Evolutionary conservation across 2,888 invertebrate genomes (phyloP), one percentile per base, ranked within the genome.

Genomic region (Agrotis exclamationis): DNA sequence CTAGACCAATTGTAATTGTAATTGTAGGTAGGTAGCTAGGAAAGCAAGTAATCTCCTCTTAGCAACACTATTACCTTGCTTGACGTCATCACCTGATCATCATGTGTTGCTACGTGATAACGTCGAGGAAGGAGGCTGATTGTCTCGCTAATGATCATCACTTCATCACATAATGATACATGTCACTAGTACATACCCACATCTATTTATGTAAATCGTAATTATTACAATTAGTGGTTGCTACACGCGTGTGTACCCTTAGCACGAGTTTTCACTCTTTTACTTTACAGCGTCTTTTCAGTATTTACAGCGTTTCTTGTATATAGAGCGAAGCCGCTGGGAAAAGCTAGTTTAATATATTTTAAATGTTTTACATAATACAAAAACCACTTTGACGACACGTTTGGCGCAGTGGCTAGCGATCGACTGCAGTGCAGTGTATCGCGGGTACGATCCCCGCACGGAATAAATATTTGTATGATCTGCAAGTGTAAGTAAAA

Each of bases 101-200:
- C 39, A 39, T 39, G 39, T 63, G 60, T 79, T 63, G n/a, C 80
- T 74, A 69, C 75, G 80, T 74, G 80, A 47, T 56, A 20, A 7
- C 56, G 56, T 33, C 9, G 45, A 20, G 58, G 62, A 63, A 74
- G 53, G 68, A 47, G 59, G 28, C 51, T 45, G 59, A 68, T 74
- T 28, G 59, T 33, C 62, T 59, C 20, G 16, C 63, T 64, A 48
- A 70, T 60, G 54, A 50, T 64, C 54, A 70, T 51, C 69, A 69
- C 39, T 39, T 64, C 54, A 70, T 51, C 69, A 69, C 39, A 58
- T 67, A 74, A 48, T 74, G 63, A 45, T 51, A 51, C 58, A n/a
- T 50, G 50, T 18, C 11, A 3, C 16, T 28, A 28, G 44, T 39
- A 39, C 11, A 11, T 39, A 39, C 39, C 4, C 2, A 11, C 39